These are phyloP conservation scores for Mesaphorura yosii DNA, from an alignment of 1,140 invertebrate species.

Conservation along the genomic window DNA sequence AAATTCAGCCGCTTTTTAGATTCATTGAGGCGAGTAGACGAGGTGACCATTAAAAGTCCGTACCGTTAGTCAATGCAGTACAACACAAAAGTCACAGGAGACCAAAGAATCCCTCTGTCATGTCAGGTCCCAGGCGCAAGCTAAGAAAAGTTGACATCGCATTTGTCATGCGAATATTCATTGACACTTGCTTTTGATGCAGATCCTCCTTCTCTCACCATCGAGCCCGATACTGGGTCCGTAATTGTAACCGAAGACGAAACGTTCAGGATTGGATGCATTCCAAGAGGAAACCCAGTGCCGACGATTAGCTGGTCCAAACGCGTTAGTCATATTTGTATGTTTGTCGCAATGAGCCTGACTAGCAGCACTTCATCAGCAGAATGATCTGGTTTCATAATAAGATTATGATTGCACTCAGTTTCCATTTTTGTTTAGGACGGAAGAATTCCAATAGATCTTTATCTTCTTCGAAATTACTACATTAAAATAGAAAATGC, in stretches of 20 bases:
- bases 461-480: background rate
- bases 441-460: background rate
- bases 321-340: slow-evolving; percentile 18
- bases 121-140: too few species aligned
- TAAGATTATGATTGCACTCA: too few species aligned
- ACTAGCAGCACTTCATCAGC: too few species aligned
- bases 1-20: too few species aligned
- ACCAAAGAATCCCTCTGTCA: too few species aligned
- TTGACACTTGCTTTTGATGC: background rate
- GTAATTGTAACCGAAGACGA: slow-evolving; percentile 20
- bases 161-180: background rate
- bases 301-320: slow-evolving; percentile 22
- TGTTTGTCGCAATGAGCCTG: too few species aligned
- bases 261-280: slow-evolving; percentile 23
- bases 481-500: background rate
- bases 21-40: background rate
- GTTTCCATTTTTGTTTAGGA: background rate
- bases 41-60: background rate
- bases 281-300: slow-evolving; percentile 27
- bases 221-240: slow-evolving; percentile 13
- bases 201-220: slow-evolving; percentile 18
- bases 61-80: background rate
- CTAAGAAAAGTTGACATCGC: background rate
- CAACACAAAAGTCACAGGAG: background rate
- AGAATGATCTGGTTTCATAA: too few species aligned